Percentiles rank a stretch among this genome's conserved stretches.
Evolutionary conservation across 2,113 vertebrate species (phyloP).

Genomic region (Sciurus niger): DNA sequence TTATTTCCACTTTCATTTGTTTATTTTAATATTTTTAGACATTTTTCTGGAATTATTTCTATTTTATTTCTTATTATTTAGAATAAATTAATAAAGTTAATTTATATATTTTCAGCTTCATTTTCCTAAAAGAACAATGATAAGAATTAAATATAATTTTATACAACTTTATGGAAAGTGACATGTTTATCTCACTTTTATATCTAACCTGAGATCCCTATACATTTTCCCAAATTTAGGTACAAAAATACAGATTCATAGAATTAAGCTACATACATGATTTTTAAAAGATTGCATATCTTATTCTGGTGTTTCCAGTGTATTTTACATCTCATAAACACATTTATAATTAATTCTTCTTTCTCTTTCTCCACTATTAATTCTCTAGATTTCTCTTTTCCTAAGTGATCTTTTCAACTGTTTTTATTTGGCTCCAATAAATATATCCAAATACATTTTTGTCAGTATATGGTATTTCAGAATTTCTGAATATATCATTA

Average conservation of each 20-base stretch:
- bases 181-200: neutral
- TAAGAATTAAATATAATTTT: neutral
- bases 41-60: neutral
- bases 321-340: neutral
- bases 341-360: neutral
- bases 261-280: neutral
- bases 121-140: neutral
- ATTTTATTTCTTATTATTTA: neutral
- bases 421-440: neutral
- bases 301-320: neutral
- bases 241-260: neutral
- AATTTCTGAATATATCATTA: neutral
- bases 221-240: neutral
- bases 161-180: neutral
- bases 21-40: neutral
- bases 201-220: neutral
- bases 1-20: neutral
- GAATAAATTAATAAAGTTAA: constrained; percentile 5
- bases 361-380: neutral
- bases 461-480: neutral
- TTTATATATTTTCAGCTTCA: neutral
- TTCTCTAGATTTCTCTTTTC: neutral
- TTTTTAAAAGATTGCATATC: neutral
- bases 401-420: neutral
- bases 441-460: neutral